Evolutionary conservation across 2,888 invertebrate genomes (phyloP), one percentile per base, ranked within the genome.

Genomic region (Heliothis peltigera): DNA sequence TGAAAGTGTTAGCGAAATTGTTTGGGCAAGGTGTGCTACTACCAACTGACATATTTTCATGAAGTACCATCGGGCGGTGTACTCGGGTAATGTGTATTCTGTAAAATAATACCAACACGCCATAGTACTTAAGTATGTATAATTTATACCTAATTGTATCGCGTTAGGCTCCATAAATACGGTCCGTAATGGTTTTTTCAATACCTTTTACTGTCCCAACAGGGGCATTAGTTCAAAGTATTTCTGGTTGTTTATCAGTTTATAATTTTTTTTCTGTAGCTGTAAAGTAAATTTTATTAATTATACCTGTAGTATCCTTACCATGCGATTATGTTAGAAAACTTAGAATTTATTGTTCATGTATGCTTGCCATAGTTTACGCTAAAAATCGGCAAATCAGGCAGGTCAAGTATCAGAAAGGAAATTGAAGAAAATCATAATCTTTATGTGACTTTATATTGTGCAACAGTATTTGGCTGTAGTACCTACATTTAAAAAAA

Each of bases 181-280:
- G 46, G 28, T 25, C 52, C 77, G 55, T 74, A 74, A 74, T 74
- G 74, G 74, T 59, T 74, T 77, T 74, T 74, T 74, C 74, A 77
- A 67, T 74, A 62, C 74, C 62, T 77, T 74, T 77, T 73, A 77
- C 67, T 67, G 58, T 77, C 74, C 73, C 74, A 7, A 72, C 73
- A 55, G 74, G 72, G 62, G 67, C 77, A 77, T 77, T 72, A 72
- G 65, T 56, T 57, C 35, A 54, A 72, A 77, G 67, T 77, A 59
- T 72, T 62, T 67, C 47, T 66, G 73, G 53, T 47, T 73, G 73
- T 77, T 72, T 52, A 55, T 72, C 72, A 76, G 59, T 75, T 64
- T 32, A 55, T 21, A 42, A 71, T 54, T 10, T 44, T 64, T 49
- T 59, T 67, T 57, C 22, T 58, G 21, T 22, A 52, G 39, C 44